Base-by-base conservation (phyloP, 2,888 invertebrate genomes). In the Uropetala carovei region DNA sequence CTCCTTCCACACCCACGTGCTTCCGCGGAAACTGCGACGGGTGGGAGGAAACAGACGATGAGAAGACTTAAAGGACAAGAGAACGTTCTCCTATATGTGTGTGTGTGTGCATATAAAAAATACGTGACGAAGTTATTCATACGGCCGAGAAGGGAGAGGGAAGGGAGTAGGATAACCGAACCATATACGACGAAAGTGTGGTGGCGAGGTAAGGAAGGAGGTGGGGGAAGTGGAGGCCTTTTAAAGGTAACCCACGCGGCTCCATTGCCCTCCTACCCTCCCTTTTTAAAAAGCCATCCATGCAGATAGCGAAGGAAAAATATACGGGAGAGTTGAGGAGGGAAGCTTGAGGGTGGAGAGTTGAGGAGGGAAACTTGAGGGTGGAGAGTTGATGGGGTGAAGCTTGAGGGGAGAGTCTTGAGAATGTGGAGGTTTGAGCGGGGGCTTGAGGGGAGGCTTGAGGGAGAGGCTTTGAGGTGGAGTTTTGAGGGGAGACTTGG, bases 151-250 rank as follows among this genome's bases (percentile, higher is more conserved):
- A 11, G 18, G 64, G 27, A 43, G 43, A 18, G n/a, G 83, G 83
- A 57, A n/a, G 83, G 56, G 83, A 43, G 83, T n/a, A 18, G 27
- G 75, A 83, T 14, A 57, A 43, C 16, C 43, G 56, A 16, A 56
- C 83, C 83, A 43, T 43, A 83, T 43, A 83, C 83, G 83, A 83
- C 83, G 57, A 83, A 83, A 83, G 83, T 43, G 83, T 43, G 56
- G 43, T 84, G 92, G 92, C 92, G 92, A 93, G 93, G 92, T 93
- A 92, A 93, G 93, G 92, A 92, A n/a, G 81, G 18, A 83, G 16
- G 14, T n/a, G 27, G 9, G 22, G 57, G 13, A 43, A 18, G 30
- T 9, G 75, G 75, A 27, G 75, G 68, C 18, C 64, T 64, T 16
- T 64, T 64, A 64, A 64, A 75, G 75, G 75, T 75, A 22, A 75